Evolutionary conservation across 2,113 vertebrate genomes (phyloP), one percentile per base, ranked within the genome.

Genomic region (Caracal caracal): DNA sequence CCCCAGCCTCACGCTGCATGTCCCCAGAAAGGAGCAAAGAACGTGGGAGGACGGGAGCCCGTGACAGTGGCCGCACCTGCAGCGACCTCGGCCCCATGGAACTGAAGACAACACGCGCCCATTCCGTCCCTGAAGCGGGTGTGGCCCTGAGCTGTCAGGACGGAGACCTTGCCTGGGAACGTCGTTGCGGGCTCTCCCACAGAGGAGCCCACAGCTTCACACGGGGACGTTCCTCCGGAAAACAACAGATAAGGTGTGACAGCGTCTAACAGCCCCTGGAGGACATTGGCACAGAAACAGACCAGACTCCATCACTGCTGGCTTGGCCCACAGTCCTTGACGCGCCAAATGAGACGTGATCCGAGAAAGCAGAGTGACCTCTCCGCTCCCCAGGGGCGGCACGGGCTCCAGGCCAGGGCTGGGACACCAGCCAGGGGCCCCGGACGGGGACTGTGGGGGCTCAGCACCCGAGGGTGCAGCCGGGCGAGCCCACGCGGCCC

Each of bases 381-480:
- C 61, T 30, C 4, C 40, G 71, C 70, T 70, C 59, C 12, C 47
- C 51, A 0, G 13, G 63, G 59, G 56, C 0, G 0, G 43, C 30
- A 16, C 11, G 43, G 84, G 8, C 33, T 33, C 75, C 30, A 15
- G 82, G 5, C 20, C 33, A 28, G 78, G 28, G 78, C 37, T 28
- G 28, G 11, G 88, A 56, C 12, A 35, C 26, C 30, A 37, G 1
- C 1, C 0, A 17, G 35, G 33, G 0, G 4, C 12, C 2, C 20
- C 11, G 8, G 1, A 0, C 0, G 17, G 35, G 40, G 0, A 0
- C 0, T 0, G 30, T 19, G 40, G 0, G 63, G 15, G 28, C 19
- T 66, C 33, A 51, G 22, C 5, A 0, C 16, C 33, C 0, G 9
- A 16, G n/a, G 26, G 19, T 13, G 37, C 9, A 24, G 56, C 56